Evolutionary conservation across 2,113 vertebrate genomes (phyloP).

Genomic region (Cochlearius cochlearius): DNA sequence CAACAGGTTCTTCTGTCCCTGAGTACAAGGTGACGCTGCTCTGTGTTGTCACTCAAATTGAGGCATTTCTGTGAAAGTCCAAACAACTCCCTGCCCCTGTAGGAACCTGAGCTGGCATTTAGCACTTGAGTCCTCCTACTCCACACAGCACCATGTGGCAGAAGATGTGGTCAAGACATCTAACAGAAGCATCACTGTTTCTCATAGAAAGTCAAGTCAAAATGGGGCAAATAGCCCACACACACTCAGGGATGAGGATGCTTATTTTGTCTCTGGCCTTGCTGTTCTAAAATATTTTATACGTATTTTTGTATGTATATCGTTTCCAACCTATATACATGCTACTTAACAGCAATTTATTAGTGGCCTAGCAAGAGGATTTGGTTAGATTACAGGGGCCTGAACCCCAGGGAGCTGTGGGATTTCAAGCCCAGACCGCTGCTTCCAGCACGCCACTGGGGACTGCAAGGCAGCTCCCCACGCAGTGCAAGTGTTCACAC

Average conservation of each 20-base stretch:
- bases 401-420: not conserved
- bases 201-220: not conserved
- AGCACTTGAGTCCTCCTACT: not conserved
- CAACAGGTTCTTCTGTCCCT: not conserved
- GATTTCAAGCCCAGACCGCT: not conserved
- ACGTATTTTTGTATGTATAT: not conserved
- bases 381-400: not conserved
- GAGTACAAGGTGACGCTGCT: not conserved
- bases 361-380: not conserved
- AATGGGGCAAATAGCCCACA: not conserved
- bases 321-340: not conserved
- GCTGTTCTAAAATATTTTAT: not conserved
- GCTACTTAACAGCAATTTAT: not conserved
- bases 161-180: not conserved
- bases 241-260: not conserved
- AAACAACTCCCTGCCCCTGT: not conserved
- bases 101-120: not conserved
- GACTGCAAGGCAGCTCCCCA: not conserved
- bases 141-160: not conserved
- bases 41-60: not conserved
- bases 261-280: not conserved
- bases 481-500: not conserved
- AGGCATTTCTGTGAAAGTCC: not conserved
- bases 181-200: not conserved
- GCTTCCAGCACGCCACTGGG: not conserved